Base-by-base conservation (phyloP, 1,140 invertebrate species). In the Bombus haemorrhoidalis region DNA sequence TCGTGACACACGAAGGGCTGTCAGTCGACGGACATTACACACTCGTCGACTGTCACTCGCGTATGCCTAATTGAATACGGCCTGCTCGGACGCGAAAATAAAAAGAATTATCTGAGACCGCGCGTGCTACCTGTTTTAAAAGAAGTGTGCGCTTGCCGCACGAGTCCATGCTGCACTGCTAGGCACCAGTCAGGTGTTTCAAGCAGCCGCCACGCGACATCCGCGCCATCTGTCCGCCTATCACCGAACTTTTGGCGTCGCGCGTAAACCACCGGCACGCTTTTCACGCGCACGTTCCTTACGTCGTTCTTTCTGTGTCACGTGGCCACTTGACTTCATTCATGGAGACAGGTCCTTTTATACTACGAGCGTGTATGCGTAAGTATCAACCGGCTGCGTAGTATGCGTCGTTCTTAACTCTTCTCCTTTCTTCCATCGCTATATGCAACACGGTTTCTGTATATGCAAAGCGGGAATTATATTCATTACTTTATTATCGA, bases 101-200 rank as follows among this genome's bases (percentile, higher is more conserved):
- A 83, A 82, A 86, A 76, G 25, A 62, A 73, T 87, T 41, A 77
- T 39, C 43, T 47, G 34, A 28, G 74, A 73, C 79, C 76, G 85
- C 88, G 81, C 89, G 87, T 90, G 91, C 90, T 92, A 92, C 87
- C 64, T 81, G 85, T 92, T 83, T 93, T 90, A 89, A 88, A 91
- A 92, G 89, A 90, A 93, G 89, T 91, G 88, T 92, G 92, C 89
- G 89, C 85, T 85, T 91, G 79, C 91, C 89, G 86, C 92, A 93
- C 93, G 86, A 92, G 93, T 86, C 91, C 92, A 93, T 93, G 92
- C 92, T 78, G 88, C 92, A 93, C 93, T 93, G 93, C 86, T 89
- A 86, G 77, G 53, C 85, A 64, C 64, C 80, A 34, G 88, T 93
- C 93, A 93, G 93, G 92, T 93, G 93, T 93, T 93, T 93, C 90